Conservation (phyloP, 2,113 vertebrate genomes). For the Alethe castanea region DNA sequence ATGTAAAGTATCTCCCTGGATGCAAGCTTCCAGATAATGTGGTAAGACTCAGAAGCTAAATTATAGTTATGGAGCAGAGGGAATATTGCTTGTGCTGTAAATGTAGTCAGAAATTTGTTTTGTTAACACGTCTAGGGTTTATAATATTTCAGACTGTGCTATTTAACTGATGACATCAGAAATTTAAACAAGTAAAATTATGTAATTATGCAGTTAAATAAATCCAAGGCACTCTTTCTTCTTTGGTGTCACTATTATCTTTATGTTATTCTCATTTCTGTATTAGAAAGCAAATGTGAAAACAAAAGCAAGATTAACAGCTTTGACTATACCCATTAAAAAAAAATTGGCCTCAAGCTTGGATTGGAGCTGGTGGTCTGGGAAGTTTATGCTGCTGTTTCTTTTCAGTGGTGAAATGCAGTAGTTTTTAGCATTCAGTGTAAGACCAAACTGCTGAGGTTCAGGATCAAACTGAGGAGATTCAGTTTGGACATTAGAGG, state of each 20-base stretch:
- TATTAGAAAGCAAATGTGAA: background rate
- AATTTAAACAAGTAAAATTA: background rate
- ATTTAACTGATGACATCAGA: background rate
- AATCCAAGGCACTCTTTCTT: background rate
- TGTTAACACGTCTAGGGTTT: background rate
- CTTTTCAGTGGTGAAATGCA: background rate
- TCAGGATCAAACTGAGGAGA: background rate
- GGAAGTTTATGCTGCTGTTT: background rate
- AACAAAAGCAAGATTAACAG: background rate
- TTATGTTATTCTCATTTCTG: background rate
- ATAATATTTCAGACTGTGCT: background rate
- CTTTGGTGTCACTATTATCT: background rate
- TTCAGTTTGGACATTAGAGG: background rate
- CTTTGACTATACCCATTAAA: background rate
- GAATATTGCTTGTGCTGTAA: background rate
- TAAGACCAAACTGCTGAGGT: background rate
- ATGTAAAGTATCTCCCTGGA: conserved; percentile 91
- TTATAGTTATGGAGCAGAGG: background rate
- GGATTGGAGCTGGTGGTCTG: background rate
- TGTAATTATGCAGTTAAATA: background rate
- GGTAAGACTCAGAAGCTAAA: conserved; percentile 74
- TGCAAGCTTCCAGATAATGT: conserved; percentile 92
- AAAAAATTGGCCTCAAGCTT: background rate
- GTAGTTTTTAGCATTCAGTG: background rate
- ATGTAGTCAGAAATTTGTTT: background rate